A percentile compares a stretch with the other conserved stretches of the same genome.
Conservation (phyloP, 2,797 vertebrate genomes). For the Sparus aurata region DNA sequence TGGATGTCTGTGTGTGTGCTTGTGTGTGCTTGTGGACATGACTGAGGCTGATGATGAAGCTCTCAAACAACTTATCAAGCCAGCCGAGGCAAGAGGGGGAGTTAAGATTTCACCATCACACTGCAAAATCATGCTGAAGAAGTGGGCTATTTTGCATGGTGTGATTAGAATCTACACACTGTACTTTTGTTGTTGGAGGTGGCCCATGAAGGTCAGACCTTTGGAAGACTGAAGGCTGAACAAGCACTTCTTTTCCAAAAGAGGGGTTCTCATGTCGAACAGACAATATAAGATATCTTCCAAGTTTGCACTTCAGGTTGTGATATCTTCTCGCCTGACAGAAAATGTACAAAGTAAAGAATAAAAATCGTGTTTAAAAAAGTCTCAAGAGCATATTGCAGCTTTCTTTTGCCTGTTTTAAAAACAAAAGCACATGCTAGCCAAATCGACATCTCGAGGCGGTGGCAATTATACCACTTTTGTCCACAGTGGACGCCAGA, state of each 20-base stretch:
- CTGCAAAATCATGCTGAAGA: neutral
- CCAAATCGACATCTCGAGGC: no score
- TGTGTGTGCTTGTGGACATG: neutral
- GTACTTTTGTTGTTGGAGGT: neutral
- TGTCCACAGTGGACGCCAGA: no score
- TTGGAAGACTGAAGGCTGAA: slow-evolving; percentile 1
- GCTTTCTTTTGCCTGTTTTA: no score
- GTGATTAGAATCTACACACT: slow-evolving; percentile 4
- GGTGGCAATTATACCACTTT: no score
- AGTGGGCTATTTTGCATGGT: neutral
- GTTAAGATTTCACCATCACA: slow-evolving; percentile 18
- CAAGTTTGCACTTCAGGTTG: no score
- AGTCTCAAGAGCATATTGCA: no score
- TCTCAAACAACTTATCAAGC: slow-evolving; percentile 25
- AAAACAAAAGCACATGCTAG: no score
- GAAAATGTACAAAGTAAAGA: no score
- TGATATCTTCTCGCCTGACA: no score
- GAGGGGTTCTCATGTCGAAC: no score
- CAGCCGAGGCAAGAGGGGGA: neutral
- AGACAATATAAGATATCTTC: no score
- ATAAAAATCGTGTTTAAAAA: no score
- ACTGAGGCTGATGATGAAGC: slow-evolving; percentile 14
- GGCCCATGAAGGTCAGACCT: neutral
- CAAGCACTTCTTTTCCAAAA: neutral
- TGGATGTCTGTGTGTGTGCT: neutral